These are phyloP conservation scores for Nannoperca obscura DNA, from an alignment of 2,797 vertebrate genomes.

Conservation along the genomic window DNA sequence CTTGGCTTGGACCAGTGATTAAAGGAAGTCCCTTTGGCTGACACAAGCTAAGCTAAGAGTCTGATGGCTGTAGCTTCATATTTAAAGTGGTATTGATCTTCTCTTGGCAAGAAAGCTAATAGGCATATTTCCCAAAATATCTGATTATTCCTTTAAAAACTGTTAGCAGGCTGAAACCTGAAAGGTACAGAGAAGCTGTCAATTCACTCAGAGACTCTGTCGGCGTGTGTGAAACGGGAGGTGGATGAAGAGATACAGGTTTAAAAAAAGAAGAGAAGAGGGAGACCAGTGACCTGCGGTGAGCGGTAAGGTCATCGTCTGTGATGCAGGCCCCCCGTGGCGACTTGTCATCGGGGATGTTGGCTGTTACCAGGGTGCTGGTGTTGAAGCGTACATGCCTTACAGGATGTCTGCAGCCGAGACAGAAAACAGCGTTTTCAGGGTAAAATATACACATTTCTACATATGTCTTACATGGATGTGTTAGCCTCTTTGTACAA, in stretches of 20 bases:
- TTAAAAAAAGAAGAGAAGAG: neutral
- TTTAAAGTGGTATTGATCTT: neutral
- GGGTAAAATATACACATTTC: neutral
- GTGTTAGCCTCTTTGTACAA: neutral
- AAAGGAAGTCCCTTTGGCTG: neutral
- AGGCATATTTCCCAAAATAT: neutral
- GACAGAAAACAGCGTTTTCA: constrained; percentile 7
- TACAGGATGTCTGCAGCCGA: constrained; percentile 89
- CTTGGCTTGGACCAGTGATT: neutral
- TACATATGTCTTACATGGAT: neutral
- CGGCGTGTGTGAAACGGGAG: neutral
- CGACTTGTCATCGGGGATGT: constrained; percentile 92
- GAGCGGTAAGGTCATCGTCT: constrained; percentile 91
- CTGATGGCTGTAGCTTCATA: neutral
- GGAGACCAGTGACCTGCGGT: constrained; percentile 87
- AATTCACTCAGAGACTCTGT: neutral
- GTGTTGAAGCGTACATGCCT: constrained; percentile 89
- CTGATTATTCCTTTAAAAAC: neutral
- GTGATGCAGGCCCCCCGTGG: constrained; percentile 90
- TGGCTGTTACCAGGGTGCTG: constrained; percentile 93
- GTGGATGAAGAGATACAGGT: neutral
- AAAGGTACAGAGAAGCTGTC: neutral
- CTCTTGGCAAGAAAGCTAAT: neutral
- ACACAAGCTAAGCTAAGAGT: neutral
- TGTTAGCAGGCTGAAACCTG: too few relatives aligned